Conservation (phyloP, 2,113 vertebrate genomes). For the Crotalus tigris region DNA sequence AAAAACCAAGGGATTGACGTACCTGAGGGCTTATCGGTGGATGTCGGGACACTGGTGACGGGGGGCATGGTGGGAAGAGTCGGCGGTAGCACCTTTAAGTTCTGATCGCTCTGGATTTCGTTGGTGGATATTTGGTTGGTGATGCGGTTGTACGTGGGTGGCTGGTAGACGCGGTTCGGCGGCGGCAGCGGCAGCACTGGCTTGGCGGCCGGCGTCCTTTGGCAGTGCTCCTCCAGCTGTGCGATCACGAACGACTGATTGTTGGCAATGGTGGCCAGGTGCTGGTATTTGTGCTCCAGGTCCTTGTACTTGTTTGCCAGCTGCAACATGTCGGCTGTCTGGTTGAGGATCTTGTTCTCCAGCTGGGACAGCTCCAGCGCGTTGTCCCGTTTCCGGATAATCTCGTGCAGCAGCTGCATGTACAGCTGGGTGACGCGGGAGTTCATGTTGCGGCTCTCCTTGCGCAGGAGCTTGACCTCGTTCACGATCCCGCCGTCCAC, state of each 20-base stretch:
- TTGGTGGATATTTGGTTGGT: constrained; percentile 92
- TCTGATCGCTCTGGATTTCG: constrained; percentile 96
- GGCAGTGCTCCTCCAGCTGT: constrained; percentile 91
- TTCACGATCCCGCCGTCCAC: constrained; percentile 97
- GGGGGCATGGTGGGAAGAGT: constrained; percentile 88
- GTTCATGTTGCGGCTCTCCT: constrained; percentile 99
- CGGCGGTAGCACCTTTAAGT: constrained; percentile 82
- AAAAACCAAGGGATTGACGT: constrained; percentile 57
- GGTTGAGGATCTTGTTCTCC: constrained; percentile 94
- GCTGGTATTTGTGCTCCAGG: constrained; percentile 95
- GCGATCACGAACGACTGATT: constrained; percentile 90
- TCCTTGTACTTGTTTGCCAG: constrained; percentile 94
- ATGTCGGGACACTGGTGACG: constrained; percentile 84
- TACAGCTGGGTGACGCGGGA: constrained; percentile 96
- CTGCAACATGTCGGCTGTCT: constrained; percentile 93
- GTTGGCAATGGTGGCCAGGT: constrained; percentile 87
- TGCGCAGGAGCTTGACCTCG: constrained; percentile 94
- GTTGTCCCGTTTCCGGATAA: constrained; percentile 95
- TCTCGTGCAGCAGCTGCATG: constrained; percentile 98
- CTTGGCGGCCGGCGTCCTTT: constrained; percentile 69
- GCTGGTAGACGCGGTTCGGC: constrained; percentile 77
- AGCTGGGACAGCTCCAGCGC: constrained; percentile 93
- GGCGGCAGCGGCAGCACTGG: constrained; percentile 73
- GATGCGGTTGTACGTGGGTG: constrained; percentile 80
- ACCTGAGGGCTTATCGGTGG: constrained; percentile 94